phyloP scores from a whole-genome alignment of 2,797 vertebrate species.

The Neosalanx taihuensis region DNA sequence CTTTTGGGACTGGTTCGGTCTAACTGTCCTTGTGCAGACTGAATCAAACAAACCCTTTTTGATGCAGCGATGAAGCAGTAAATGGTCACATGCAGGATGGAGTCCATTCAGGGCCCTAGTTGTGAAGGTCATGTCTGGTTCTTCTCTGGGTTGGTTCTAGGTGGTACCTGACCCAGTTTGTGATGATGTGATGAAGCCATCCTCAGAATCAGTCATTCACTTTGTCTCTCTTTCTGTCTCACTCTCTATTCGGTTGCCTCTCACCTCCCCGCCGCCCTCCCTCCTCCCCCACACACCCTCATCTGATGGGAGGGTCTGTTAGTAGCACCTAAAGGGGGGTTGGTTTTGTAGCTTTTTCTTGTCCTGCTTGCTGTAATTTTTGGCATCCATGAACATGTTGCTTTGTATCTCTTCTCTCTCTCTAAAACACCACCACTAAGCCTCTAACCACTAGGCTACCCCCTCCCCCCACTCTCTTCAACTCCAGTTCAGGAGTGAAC shows the following conservation, averaged over 20 bases:
- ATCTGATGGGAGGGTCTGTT: conserved; percentile 39
- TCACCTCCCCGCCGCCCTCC: conserved; percentile 12
- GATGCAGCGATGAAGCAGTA: neutral
- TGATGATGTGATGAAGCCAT: conserved; percentile 62
- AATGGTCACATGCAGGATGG: neutral
- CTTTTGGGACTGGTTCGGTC: neutral
- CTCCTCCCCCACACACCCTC: conserved; percentile 20
- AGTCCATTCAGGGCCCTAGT: too few relatives aligned
- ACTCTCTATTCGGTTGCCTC: conserved; percentile 37
- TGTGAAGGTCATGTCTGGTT: conserved; percentile 43
- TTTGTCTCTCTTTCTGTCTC: conserved; percentile 40
- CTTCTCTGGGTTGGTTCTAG: conserved; percentile 59
- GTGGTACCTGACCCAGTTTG: conserved; percentile 72
- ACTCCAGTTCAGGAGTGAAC: conserved; percentile 67
- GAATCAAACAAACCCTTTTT: neutral
- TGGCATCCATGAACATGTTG: conserved; percentile 88
- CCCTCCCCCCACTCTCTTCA: conserved; percentile 57
- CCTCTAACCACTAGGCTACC: conserved; percentile 79
- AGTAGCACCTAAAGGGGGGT: conserved; percentile 67
- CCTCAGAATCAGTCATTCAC: conserved; percentile 66
- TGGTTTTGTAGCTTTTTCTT: conserved; percentile 63
- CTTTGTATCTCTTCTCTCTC: conserved; percentile 62
- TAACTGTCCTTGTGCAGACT: neutral
- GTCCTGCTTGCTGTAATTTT: conserved; percentile 93
- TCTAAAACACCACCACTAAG: conserved; percentile 68